Evolutionary conservation across 1,140 invertebrate genomes (phyloP), one percentile per base, ranked within the genome.

Genomic region (Drosophila fuyamai): DNA sequence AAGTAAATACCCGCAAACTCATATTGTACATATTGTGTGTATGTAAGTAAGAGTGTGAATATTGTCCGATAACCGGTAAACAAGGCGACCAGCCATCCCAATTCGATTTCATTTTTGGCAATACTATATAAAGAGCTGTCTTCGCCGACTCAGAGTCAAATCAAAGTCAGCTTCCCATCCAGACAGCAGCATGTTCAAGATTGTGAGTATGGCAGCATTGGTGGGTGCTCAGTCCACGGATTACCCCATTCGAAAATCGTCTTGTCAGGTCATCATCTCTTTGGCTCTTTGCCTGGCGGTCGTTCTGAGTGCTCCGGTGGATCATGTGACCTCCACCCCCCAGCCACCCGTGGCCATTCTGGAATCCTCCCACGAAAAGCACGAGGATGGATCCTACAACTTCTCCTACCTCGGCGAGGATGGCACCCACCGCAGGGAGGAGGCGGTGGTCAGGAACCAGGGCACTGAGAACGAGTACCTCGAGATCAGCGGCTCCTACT

Each of bases 331-430:
- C n/a, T 13, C 60, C 1, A 76, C 61, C 3, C 65, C 70, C 5
- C 63, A 60, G 14, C 53, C 81, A 7, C 77, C 76, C 0, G 62
- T 92, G 36, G 84, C 77, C 6, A 92, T 92, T 43, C 38, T 92
- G 27, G 84, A 92, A 4, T 90, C 89, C 0, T 62, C 54, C 4
- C 63, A 78, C 18, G 77, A 88, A 27, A 83, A 90, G 57, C 41
- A 85, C 23, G 51, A 76, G 29, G 91, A 92, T 68, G 91, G 91
- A 32, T 90, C 91, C 6, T 92, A 92, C 47, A 76, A 76, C 32
- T 92, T 92, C 60, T 75, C 67, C 16, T 92, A 83, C 35, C 75
- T 88, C n/a, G 72, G 72, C 10, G 91, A 81, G 23, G 91, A 92
- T 51, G 91, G 91, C 59, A 79, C 75, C 1, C 84, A 85, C 14